Percentiles rank a stretch among this genome's conserved stretches.
Conservation (phyloP, 2,113 vertebrate genomes). For the Bos javanicus region DNA sequence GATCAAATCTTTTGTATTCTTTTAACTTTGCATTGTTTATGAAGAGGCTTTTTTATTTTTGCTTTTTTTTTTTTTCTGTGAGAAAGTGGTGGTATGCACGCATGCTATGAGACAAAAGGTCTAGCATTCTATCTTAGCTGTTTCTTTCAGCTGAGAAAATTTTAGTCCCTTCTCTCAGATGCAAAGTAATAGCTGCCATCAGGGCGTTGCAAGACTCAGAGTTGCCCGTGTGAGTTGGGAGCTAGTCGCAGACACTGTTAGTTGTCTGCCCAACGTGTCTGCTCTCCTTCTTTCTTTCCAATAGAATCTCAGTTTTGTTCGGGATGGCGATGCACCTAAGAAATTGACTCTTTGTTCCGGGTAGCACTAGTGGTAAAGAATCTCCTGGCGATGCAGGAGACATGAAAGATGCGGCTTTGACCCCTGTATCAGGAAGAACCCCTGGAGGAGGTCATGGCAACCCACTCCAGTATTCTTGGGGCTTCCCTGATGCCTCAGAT, state of each 20-base stretch:
- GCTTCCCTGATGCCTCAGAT: neutral
- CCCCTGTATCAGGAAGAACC: neutral
- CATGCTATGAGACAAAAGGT: neutral
- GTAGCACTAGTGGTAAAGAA: neutral
- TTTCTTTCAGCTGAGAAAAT: neutral
- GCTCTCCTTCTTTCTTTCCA: neutral
- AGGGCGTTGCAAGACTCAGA: neutral
- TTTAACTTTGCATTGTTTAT: conserved; percentile 20
- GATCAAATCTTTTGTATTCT: neutral
- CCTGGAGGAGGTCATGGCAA: neutral
- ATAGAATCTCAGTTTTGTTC: neutral
- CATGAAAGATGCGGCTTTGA: rapidly evolving
- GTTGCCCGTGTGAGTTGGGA: neutral
- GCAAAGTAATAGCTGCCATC: neutral
- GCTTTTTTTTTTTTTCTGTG: neutral
- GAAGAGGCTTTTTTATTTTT: neutral
- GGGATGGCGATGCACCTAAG: neutral
- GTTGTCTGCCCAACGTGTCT: neutral
- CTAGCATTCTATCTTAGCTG: neutral
- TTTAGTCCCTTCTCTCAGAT: neutral
- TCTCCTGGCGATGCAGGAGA: neutral
- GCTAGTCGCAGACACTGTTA: too few relatives aligned
- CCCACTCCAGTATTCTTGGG: neutral
- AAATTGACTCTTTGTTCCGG: neutral
- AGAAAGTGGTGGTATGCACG: neutral